Conservation (phyloP, 37 sponge, comb jelly and placozoan species). For the Hormiphora californensis region DNA sequence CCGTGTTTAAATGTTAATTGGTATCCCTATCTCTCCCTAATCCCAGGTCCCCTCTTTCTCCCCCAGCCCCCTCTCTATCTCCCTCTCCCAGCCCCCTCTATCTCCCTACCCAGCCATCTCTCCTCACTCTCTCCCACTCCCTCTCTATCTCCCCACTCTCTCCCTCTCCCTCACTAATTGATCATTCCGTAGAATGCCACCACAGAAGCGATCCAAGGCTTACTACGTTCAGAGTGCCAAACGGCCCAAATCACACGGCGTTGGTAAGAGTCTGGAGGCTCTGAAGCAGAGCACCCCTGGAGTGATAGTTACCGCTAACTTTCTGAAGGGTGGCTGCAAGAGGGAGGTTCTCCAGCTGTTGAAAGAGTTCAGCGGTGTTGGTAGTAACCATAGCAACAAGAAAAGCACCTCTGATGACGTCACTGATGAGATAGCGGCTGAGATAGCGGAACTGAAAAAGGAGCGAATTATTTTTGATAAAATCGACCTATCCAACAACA, state of each 20-base stretch:
- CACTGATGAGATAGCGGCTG: constrained; percentile 55
- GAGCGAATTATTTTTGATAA: constrained; percentile 59
- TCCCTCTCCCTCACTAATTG: too few relatives aligned
- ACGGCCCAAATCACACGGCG: neutral
- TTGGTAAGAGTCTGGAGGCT: neutral
- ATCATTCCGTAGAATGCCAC: too few relatives aligned
- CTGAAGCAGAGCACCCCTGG: neutral
- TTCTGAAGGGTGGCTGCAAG: constrained; percentile 12
- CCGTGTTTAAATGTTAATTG: too few relatives aligned
- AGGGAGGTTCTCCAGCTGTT: constrained; percentile 6
- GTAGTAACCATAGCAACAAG: neutral
- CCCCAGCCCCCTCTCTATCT: too few relatives aligned
- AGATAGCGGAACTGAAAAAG: constrained; percentile 60
- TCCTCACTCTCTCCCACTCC: too few relatives aligned
- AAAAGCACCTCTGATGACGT: constrained; percentile 28
- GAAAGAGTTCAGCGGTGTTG: neutral
- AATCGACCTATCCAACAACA: constrained; percentile 61
- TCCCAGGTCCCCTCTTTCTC: too few relatives aligned
- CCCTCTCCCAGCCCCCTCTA: too few relatives aligned
- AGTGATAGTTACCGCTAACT: constrained; percentile 17
- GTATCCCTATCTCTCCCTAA: too few relatives aligned
- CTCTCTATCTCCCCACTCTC: too few relatives aligned
- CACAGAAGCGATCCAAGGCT: constrained; percentile 33
- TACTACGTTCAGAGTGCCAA: neutral
- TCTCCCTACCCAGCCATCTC: too few relatives aligned